Evolutionary conservation across 2,797 vertebrate species (phyloP).

Genomic region (Rhinichthys osculus): DNA sequence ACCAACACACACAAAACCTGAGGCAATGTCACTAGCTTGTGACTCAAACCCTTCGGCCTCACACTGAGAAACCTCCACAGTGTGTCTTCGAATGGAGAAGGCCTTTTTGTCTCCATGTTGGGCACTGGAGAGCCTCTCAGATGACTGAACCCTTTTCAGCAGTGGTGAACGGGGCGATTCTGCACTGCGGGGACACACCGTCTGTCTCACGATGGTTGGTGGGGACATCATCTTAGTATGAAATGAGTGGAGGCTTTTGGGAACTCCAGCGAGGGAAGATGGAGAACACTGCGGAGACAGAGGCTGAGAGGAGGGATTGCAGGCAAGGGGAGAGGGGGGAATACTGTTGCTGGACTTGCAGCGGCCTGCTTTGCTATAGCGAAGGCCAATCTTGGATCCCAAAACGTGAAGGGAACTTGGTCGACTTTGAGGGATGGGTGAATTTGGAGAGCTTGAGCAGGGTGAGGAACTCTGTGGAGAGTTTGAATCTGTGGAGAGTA

Average conservation of each 20-base stretch:
- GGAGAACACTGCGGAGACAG: slow-evolving; percentile 90
- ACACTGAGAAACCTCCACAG: slow-evolving; percentile 75
- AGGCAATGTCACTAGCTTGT: slow-evolving; percentile 61
- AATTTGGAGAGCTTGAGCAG: slow-evolving; percentile 93
- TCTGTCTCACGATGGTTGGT: slow-evolving; percentile 85
- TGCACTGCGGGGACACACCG: slow-evolving; percentile 82
- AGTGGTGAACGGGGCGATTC: slow-evolving; percentile 85
- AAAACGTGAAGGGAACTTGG: slow-evolving; percentile 94
- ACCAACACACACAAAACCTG: slow-evolving; percentile 64
- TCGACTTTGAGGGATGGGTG: slow-evolving; percentile 89
- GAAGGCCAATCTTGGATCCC: slow-evolving; percentile 87
- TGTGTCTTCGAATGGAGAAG: slow-evolving; percentile 72
- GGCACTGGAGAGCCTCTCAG: slow-evolving; percentile 85
- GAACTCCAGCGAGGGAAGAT: slow-evolving; percentile 83
- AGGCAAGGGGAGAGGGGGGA: slow-evolving; percentile 93
- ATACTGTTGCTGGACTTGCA: slow-evolving; percentile 98
- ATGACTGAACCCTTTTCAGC: slow-evolving; percentile 94
- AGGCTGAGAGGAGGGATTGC: slow-evolving; percentile 85
- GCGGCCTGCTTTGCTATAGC: slow-evolving; percentile 88
- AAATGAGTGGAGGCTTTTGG: slow-evolving; percentile 82
- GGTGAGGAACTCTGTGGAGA: slow-evolving; percentile 92
- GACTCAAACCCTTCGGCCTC: slow-evolving; percentile 66
- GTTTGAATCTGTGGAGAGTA: slow-evolving; percentile 77
- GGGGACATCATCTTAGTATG: slow-evolving; percentile 90
- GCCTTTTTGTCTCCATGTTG: slow-evolving; percentile 83